Evolutionary conservation across 2,113 vertebrate species (phyloP), one percentile per base, ranked within the genome.

Genomic region (Heterotilapia buettikoferi): DNA sequence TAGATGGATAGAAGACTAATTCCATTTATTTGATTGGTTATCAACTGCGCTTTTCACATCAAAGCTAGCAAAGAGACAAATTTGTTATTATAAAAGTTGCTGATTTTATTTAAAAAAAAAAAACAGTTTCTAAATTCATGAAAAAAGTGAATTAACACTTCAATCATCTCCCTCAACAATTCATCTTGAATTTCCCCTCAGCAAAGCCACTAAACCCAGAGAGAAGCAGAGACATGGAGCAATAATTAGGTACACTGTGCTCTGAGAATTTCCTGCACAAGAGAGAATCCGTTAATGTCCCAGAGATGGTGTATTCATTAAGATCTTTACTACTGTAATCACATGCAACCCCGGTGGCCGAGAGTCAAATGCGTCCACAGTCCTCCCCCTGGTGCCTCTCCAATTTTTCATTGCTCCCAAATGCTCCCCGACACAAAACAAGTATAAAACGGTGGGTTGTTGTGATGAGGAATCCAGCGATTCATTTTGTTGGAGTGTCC

Each of bases 281-380:
- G 85, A 91, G 85, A 90, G 84, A 57, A 80, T 36, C 87, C 4
- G 66, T 21, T 83, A 82, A 82, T 9, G 59, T 91, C 82, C 87
- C 91, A 80, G 53, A 90, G 92, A 86, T 52, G 82, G 80, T 82
- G 88, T 80, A 66, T 91, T 94, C 91, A 92, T 94, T 91, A 92
- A 83, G 57, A 88, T 61, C 82, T 53, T 80, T 36, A 59, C 86
- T 43, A 80, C 76, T 90, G 82, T 88, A 92, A 91, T 93, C 91
- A 84, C 84, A 86, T 63, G 85, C 84, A 91, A 88, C 92, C 83
- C 80, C 11, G 33, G 92, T 87, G 88, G 86, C 86, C 8, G 26
- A 36, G 76, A 83, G 86, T 88, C 90, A 89, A 82, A 90, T 88
- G 61, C 80, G 76, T 80, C 12, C 66, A 54, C 80, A 19, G 11